A percentile compares a stretch with the other conserved stretches of the same genome.
phyloP scores from a whole-genome alignment of 1,140 invertebrate genomes.

The Lineus longissimus region DNA sequence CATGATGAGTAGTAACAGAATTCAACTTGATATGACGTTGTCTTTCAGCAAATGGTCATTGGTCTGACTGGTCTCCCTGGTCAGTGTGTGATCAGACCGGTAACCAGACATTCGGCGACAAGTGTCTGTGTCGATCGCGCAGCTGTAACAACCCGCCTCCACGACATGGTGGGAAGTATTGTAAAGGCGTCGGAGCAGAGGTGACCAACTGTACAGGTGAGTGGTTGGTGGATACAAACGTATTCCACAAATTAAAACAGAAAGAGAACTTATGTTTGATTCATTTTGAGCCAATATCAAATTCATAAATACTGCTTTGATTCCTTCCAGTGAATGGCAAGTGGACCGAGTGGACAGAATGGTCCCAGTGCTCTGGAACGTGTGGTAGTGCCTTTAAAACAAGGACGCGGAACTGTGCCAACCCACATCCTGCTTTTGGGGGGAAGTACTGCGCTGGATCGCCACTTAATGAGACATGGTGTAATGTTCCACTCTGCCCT shows the following conservation, averaged over 20 bases:
- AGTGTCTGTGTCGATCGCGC: constrained; percentile 65
- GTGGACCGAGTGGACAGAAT: constrained; percentile 48
- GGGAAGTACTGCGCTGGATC: constrained; percentile 41
- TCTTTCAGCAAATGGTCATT: constrained; percentile 64
- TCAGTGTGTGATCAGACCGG: constrained; percentile 56
- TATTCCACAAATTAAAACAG: too few species aligned
- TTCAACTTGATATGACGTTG: too few species aligned
- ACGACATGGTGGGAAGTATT: constrained; percentile 33
- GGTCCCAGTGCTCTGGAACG: constrained; percentile 44
- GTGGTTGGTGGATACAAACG: too few species aligned
- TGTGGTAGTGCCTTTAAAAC: constrained; percentile 37
- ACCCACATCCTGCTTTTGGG: constrained; percentile 45
- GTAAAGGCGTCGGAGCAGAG: constrained; percentile 49
- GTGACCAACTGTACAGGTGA: constrained; percentile 57
- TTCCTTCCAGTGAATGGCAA: constrained; percentile 40
- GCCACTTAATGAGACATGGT: constrained; percentile 37
- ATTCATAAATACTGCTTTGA: too few species aligned
- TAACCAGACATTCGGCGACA: constrained; percentile 37
- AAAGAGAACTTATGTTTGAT: too few species aligned
- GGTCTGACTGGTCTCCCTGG: constrained; percentile 61
- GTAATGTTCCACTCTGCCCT: constrained; percentile 41
- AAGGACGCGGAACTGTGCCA: constrained; percentile 40
- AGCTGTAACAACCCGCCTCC: constrained; percentile 45
- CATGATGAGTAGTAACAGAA: too few species aligned
- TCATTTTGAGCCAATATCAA: too few species aligned